Evolutionary conservation across 2,797 vertebrate genomes (phyloP).

Genomic region (Alcedo atthis): DNA sequence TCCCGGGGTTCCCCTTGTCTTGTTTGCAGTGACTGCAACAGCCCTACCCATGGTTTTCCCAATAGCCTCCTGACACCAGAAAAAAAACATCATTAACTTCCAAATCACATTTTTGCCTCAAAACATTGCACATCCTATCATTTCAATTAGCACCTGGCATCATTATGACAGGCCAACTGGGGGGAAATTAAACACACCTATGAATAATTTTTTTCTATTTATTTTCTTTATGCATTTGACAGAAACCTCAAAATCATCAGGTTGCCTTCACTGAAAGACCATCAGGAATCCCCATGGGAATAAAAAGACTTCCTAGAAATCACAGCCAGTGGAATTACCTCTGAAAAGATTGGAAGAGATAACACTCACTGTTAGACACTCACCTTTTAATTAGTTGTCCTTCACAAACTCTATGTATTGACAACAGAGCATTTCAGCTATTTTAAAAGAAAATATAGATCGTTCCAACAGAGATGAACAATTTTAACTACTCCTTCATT

Average conservation of each 20-base stretch:
- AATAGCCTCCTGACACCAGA: not conserved
- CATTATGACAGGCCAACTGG: not conserved
- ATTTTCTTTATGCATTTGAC: not conserved
- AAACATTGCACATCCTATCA: not conserved
- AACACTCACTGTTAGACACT: not conserved
- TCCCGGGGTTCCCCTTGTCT: not conserved
- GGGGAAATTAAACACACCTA: not conserved
- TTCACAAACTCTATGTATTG: not conserved
- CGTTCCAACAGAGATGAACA: not conserved
- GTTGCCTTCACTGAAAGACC: not conserved
- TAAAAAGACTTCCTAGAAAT: slow-evolving; percentile 23
- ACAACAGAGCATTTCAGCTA: not conserved
- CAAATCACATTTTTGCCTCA: slow-evolving; percentile 3
- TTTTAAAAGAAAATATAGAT: not conserved
- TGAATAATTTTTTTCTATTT: not conserved
- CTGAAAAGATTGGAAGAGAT: not conserved
- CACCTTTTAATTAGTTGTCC: slow-evolving; percentile 6
- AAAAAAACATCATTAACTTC: not conserved
- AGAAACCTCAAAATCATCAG: not conserved
- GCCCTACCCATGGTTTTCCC: not conserved
- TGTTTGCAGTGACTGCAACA: not conserved
- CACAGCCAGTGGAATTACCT: not conserved
- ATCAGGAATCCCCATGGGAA: not conserved
- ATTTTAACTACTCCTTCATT: not conserved
- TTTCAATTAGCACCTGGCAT: not conserved